Evolutionary conservation across 2,888 invertebrate genomes (phyloP), one percentile per base, ranked within the genome.

Genomic region (Torymus auratus): DNA sequence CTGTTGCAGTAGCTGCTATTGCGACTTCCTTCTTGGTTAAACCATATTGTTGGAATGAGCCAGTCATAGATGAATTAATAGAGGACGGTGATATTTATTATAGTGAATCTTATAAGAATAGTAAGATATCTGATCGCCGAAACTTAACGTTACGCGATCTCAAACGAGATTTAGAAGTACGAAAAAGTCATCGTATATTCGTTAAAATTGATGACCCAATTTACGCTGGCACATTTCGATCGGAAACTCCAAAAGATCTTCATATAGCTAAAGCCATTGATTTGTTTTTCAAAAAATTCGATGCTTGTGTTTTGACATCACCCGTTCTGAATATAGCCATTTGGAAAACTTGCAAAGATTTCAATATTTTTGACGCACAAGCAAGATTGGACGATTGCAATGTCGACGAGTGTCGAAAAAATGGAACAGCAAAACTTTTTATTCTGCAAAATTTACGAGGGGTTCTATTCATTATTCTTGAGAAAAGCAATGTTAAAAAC

Each of bases 21-120:
- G 90, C 88, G 3, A 88, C 91, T 15, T 86, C 88, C 1, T 82
- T 84, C 4, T 52, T 90, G 2, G 80, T 86, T 74, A 86, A 89
- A 58, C 85, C 90, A 0, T 84, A 86, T 11, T 87, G 85, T 28
- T 91, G 91, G 91, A 88, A 87, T 78, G 88, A 88, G 78, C 69
- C 84, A 52, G 83, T 87, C 7, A 89, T 91, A 58, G 90, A 91
- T 84, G 89, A 88, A 77, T 86, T 91, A 1, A 75, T 91, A 56
- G 88, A 88, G 52, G 91, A 91, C 76, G 91, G 90, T 4, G 88
- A 91, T 61, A 86, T 83, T 1, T 90, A 88, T 71, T 91, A 87
- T 70, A 86, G 85, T 28, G 84, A 88, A 4, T 91, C 91, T 0
- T 90, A 88, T 80, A 82, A 86, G 23, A 73, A 82, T 10, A 85